These are phyloP conservation scores for Podarcis siculus DNA, from an alignment of 2,797 vertebrate genomes.

Conservation along the genomic window DNA sequence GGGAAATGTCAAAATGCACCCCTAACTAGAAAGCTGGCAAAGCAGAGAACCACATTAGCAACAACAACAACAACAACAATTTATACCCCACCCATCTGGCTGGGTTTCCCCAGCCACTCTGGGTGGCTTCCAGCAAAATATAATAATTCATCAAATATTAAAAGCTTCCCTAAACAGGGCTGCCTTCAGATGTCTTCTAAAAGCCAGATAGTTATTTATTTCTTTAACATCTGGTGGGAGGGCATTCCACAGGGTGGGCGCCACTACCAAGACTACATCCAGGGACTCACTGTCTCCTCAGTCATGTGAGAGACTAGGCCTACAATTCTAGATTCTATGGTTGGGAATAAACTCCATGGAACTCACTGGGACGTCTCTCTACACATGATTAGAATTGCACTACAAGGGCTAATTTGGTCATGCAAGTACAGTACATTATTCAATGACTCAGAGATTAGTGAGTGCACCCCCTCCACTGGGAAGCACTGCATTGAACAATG, in stretches of 20 bases:
- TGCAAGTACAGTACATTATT: no score
- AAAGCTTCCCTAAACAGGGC: no score
- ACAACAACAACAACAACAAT: not conserved
- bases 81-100: no score
- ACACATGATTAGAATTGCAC: not conserved
- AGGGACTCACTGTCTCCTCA: not conserved
- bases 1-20: rapidly evolving
- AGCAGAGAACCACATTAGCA: not conserved
- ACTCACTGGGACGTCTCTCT: no score
- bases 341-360: not conserved
- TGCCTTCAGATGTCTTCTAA: no score
- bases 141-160: no score
- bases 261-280: not conserved
- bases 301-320: no score
- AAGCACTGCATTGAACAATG: not conserved
- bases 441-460: not conserved
- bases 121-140: no score
- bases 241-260: no score
- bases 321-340: not conserved
- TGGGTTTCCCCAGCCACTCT: no score
- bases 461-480: not conserved
- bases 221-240: no score
- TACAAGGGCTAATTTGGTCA: not conserved
- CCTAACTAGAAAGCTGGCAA: not conserved
- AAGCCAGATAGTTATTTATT: no score